Conservation (phyloP, 2,888 invertebrate genomes). For the Ellobium chinense region DNA sequence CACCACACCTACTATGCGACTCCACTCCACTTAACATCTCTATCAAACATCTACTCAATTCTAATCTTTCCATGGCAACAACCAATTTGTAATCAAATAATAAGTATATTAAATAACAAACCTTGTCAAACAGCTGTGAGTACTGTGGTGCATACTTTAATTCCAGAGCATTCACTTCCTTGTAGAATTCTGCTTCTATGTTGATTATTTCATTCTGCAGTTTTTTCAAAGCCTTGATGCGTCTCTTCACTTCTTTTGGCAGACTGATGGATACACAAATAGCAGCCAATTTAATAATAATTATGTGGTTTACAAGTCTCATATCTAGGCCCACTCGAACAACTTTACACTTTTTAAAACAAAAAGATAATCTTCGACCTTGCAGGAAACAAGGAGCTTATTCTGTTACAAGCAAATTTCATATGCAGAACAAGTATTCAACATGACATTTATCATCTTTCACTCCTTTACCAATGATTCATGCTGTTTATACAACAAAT, state of each 20-base stretch:
- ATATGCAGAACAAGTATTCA: not conserved
- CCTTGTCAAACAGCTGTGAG: conserved; percentile 89
- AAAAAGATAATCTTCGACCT: too few relatives aligned
- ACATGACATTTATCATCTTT: not conserved
- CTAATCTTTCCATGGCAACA: too few relatives aligned
- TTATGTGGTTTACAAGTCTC: too few relatives aligned
- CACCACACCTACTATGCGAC: too few relatives aligned
- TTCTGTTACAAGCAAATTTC: not conserved
- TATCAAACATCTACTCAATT: too few relatives aligned
- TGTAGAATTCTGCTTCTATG: conserved; percentile 95
- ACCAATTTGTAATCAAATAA: too few relatives aligned
- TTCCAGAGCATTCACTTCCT: conserved; percentile 95
- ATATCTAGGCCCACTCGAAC: too few relatives aligned
- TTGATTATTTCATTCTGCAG: conserved; percentile 91
- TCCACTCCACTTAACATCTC: too few relatives aligned
- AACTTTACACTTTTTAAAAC: too few relatives aligned
- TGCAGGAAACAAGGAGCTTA: not conserved
- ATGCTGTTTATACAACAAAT: not conserved
- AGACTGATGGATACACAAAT: conserved; percentile 78
- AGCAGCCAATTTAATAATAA: not conserved
- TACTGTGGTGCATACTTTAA: conserved; percentile 92
- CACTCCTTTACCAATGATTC: not conserved
- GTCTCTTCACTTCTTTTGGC: conserved; percentile 88
- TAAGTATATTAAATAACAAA: too few relatives aligned
- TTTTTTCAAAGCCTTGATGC: conserved; percentile 91